These are phyloP conservation scores for Aptenodytes patagonicus DNA, from an alignment of 2,113 vertebrate genomes.

Conservation along the genomic window DNA sequence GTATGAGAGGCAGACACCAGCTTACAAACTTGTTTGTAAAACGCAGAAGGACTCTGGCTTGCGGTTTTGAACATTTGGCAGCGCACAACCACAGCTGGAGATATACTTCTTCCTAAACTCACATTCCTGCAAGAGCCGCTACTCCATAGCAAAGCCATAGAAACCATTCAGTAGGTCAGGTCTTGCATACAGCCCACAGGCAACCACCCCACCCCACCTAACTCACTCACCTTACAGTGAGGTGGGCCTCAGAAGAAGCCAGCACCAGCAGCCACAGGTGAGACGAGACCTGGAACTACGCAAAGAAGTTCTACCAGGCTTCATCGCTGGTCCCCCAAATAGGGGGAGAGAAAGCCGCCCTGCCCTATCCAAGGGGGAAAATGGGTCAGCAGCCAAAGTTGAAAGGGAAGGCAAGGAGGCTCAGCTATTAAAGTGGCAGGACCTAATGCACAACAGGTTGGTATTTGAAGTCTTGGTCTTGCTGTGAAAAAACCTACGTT, in stretches of 20 bases:
- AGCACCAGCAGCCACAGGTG: not conserved
- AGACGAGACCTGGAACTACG: not conserved
- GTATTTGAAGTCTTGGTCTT: not conserved
- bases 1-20: not conserved
- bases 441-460: not conserved
- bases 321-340: fast-evolving
- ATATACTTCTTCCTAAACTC: not conserved
- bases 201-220: not conserved
- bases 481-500: not conserved
- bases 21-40: not conserved
- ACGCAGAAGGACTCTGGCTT: not conserved
- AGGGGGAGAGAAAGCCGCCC: fast-evolving
- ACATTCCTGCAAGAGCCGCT: not conserved
- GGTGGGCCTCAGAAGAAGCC: not conserved
- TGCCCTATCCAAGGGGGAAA: not conserved
- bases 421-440: not conserved
- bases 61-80: not conserved
- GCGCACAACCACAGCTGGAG: not conserved
- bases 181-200: fast-evolving
- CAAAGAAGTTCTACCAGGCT: not conserved
- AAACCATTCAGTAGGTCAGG: not conserved
- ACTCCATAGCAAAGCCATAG: not conserved
- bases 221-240: not conserved
- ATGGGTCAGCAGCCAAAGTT: not conserved
- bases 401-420: not conserved